phyloP scores from a whole-genome alignment of 2,888 invertebrate species.

The Andrena flavipes region DNA sequence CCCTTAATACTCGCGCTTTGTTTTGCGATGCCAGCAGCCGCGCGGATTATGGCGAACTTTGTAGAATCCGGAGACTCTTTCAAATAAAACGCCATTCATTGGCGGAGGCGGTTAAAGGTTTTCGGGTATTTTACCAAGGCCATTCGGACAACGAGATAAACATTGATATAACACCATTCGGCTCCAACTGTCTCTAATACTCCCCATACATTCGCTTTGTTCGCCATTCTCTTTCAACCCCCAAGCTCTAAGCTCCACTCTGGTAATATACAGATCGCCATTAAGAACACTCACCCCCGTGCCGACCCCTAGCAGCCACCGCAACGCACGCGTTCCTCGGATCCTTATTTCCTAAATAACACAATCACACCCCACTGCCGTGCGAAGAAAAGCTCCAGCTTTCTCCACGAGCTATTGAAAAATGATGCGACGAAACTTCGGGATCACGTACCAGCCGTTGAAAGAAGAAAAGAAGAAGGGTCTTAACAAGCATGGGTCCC shows the following conservation, averaged over 20 bases:
- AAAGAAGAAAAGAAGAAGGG: too few relatives aligned
- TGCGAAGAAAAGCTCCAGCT: neutral
- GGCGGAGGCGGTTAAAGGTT: neutral
- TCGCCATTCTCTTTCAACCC: neutral
- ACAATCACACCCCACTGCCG: neutral
- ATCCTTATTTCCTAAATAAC: neutral
- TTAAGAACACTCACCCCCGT: conserved; percentile 8
- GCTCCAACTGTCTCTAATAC: neutral
- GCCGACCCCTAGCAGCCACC: neutral
- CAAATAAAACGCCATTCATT: neutral
- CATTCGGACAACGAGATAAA: too few relatives aligned
- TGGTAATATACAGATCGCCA: conserved; percentile 1
- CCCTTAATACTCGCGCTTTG: conserved; percentile 15
- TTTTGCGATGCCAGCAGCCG: neutral
- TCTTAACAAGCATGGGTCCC: too few relatives aligned
- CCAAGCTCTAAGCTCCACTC: conserved; percentile 3
- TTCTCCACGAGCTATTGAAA: too few relatives aligned
- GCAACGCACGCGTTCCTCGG: neutral
- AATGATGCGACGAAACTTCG: too few relatives aligned
- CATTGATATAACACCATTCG: neutral
- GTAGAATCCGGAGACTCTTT: neutral
- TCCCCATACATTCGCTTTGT: neutral
- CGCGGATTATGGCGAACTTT: neutral
- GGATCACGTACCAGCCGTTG: too few relatives aligned
- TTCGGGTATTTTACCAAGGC: neutral